Percentiles rank a stretch among this genome's conserved stretches.
These are phyloP conservation scores for Drosophila macrothrix DNA, from an alignment of 2,888 invertebrate species.

Conservation along the genomic window DNA sequence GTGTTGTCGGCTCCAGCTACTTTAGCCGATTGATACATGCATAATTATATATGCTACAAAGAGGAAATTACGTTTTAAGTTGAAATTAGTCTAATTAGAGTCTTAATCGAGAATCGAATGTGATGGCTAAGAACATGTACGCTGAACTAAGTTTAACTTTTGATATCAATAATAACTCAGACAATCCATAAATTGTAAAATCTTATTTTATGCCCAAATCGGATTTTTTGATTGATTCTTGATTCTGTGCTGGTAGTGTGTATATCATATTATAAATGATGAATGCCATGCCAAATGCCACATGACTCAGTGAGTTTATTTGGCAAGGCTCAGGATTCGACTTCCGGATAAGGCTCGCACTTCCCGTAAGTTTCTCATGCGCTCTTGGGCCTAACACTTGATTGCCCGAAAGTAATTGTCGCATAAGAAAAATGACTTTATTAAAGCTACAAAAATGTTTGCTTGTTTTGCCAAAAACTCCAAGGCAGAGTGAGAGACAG, in stretches of 20 bases:
- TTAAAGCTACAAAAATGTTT: slow-evolving; percentile 15
- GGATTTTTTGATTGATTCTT: background rate
- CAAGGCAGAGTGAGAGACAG: background rate
- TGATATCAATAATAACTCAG: background rate
- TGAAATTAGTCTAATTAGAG: background rate
- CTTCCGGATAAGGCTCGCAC: background rate
- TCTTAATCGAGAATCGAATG: too few species aligned
- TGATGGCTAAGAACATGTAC: background rate
- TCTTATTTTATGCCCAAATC: background rate
- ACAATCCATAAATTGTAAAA: background rate
- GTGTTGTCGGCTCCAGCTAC: background rate
- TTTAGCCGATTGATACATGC: background rate
- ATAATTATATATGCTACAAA: background rate
- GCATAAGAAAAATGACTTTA: slow-evolving; percentile 18
- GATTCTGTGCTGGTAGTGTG: background rate
- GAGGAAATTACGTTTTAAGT: background rate
- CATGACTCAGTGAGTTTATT: slow-evolving; percentile 5
- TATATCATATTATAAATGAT: background rate
- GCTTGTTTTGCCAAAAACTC: slow-evolving; percentile 7
- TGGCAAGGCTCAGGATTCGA: background rate
- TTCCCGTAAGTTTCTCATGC: background rate
- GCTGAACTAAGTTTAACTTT: background rate
- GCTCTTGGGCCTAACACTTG: slow-evolving; percentile 6
- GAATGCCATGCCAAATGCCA: background rate
- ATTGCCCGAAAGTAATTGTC: slow-evolving; percentile 25